phyloP scores from a whole-genome alignment of 2,113 vertebrate species.

The Forbesichthys papilliferus region DNA sequence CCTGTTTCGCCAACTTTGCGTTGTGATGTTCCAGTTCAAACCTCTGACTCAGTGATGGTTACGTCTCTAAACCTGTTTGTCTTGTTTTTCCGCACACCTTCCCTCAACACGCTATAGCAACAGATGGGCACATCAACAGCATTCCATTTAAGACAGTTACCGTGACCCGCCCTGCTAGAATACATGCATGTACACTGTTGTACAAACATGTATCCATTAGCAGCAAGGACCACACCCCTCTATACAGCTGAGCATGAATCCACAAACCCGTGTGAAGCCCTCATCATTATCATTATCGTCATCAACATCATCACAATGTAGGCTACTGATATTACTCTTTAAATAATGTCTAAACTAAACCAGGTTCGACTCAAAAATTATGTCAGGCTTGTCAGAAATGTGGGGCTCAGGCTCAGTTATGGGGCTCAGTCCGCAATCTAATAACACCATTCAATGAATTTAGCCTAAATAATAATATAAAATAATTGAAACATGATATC shows the following conservation, averaged over 20 bases:
- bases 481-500: no score
- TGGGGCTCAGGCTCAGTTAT: no score
- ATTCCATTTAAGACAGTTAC: slow-evolving; percentile 38
- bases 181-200: neutral
- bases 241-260: neutral
- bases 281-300: neutral
- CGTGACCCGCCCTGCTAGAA: slow-evolving; percentile 2
- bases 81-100: slow-evolving; percentile 72
- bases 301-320: no score
- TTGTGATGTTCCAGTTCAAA: slow-evolving; percentile 11
- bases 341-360: no score
- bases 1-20: neutral
- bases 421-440: no score
- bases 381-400: no score
- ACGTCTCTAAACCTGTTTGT: slow-evolving; percentile 66
- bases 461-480: no score
- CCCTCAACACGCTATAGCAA: slow-evolving; percentile 63
- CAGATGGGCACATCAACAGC: slow-evolving; percentile 29
- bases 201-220: neutral
- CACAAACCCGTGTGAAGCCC: neutral
- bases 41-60: slow-evolving; percentile 28
- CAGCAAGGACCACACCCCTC: neutral
- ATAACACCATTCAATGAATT: no score
- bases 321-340: no score
- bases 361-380: no score